Conservation (phyloP, 2,888 invertebrate genomes). For the Folsomia manolachei region DNA sequence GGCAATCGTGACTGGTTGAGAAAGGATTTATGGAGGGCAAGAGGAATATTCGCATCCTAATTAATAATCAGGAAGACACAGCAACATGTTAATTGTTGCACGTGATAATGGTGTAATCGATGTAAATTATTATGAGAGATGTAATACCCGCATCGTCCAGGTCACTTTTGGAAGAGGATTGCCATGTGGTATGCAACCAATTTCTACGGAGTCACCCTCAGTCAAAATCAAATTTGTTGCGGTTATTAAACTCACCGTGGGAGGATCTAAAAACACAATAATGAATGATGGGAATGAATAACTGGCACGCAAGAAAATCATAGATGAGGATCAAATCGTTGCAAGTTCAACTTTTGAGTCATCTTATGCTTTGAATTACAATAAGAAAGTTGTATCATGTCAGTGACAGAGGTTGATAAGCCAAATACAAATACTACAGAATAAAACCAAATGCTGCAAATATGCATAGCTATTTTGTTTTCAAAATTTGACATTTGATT, state of each 20-base stretch:
- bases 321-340: no score
- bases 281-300: background rate
- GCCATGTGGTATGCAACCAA: conserved; percentile 70
- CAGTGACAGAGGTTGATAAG: no score
- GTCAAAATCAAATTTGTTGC: conserved; percentile 69
- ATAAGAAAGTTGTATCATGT: no score
- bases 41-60: conserved; percentile 43
- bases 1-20: conserved; percentile 37
- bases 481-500: no score
- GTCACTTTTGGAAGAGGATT: conserved; percentile 70
- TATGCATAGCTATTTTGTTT: no score
- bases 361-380: no score
- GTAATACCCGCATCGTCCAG: conserved; percentile 66
- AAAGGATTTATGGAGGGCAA: conserved; percentile 36
- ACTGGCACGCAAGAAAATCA: background rate
- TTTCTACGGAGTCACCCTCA: conserved; percentile 70
- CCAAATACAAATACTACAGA: no score
- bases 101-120: background rate
- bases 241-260: conserved; percentile 66
- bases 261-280: conserved; percentile 62
- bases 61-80: conserved; percentile 10
- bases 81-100: no score
- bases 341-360: no score
- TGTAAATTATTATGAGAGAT: no score
- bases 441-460: no score